Evolutionary conservation across 1,140 invertebrate species (phyloP), one percentile per base, ranked within the genome.

Genomic region (Choristoneura fumiferana): DNA sequence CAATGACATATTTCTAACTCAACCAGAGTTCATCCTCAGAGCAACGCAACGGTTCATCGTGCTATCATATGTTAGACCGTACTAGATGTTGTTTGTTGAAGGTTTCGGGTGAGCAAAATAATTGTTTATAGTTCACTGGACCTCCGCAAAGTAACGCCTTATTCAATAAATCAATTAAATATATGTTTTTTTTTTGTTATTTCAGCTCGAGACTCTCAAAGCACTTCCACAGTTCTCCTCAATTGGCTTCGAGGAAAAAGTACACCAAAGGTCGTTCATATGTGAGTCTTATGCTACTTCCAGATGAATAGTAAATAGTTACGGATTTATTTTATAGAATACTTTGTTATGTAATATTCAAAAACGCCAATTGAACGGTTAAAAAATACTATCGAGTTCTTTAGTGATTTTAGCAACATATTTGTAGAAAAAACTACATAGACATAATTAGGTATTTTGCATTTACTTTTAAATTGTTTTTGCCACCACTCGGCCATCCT

Each of bases 201-300:
- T 91, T 58, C 86, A 95, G 94, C 93, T 78, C 93, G 94, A 70
- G 91, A 95, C 76, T 92, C 92, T 13, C 94, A 95, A 81, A 95
- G 93, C 75, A 94, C 94, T 40, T 93, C 94, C 54, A 94, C 93
- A 65, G 93, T 95, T 54, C 90, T 95, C 13, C 82, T 95, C 66
- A 95, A 95, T 81, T 95, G 95, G 94, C 82, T 95, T 52, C 93
- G 94, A 92, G 94, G 94, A 58, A 93, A 92, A 77, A 90, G 87
- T 63, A 90, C 89, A 12, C 89, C 89, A n/a, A 90, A 90, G 78
- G 86, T 90, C 49, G 86, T 90, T 12, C 82, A 90, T 55, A 87
- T 89, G 84, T 89, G 67, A 84, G 56, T 62, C 17, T 54, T 22
- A 52, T 59, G 5, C 13, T 59, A 14, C 18, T 39, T 38, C 43